Conservation (phyloP, 35 echinoderm and acorn worm species). For the Strongylocentrotus purpuratus region DNA sequence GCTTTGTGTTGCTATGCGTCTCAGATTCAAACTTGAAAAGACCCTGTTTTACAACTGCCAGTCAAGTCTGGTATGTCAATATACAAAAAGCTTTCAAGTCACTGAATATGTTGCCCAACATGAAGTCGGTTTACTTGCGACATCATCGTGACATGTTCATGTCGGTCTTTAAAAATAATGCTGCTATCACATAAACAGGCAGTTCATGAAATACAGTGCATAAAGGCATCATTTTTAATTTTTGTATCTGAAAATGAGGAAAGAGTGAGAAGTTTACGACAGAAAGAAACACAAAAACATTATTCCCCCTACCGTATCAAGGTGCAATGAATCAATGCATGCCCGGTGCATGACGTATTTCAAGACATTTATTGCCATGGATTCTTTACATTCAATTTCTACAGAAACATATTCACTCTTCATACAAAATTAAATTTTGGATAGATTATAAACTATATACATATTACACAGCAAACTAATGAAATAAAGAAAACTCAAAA, state of each 20-base stretch:
- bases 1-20: too few species aligned
- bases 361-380: constrained; percentile 17
- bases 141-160: background rate
- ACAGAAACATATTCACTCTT: background rate
- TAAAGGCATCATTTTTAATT: background rate
- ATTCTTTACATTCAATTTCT: background rate
- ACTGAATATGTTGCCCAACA: background rate
- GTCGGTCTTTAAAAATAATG: background rate
- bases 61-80: too few species aligned
- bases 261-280: background rate
- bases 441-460: constrained; percentile 6
- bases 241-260: background rate
- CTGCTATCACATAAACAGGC: background rate
- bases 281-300: background rate
- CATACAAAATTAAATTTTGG: background rate
- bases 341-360: background rate
- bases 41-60: too few species aligned
- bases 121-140: background rate
- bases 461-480: background rate
- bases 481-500: background rate
- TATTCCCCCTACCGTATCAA: background rate
- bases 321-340: background rate
- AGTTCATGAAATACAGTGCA: background rate
- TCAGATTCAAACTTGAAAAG: too few species aligned
- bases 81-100: too few species aligned